Base-by-base conservation (phyloP, 2,113 vertebrate species). In the Grus americana region DNA sequence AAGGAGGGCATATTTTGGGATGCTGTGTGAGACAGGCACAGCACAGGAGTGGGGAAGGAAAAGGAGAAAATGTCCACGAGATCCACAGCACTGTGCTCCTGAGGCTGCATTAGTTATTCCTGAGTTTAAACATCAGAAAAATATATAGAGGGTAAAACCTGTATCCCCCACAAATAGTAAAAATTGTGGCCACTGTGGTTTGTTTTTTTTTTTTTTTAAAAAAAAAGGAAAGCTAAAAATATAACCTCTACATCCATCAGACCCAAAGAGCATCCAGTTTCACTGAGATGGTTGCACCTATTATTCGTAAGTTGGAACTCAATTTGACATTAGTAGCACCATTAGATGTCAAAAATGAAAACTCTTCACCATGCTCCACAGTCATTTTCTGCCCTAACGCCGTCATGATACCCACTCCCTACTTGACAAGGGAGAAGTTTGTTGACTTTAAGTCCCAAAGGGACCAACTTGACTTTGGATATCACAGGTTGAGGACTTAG, bases 181-280 rank as follows among this genome's bases (percentile, higher is more conserved):
- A 36, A 36, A 36, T 36, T 36, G 36, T 36, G 36, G 36, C 36
- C 12, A 72, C 5, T 0, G 0, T 61, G 5, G 0, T 12, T 19
- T 36, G 42, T 40, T 42, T 32, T 66, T 15, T 8, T 50, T 19
- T 15, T 49, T 49, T 42, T 42, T 79, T 18, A 8, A 9, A 6
- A 36, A 49, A 49, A 90, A 49, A 15, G 2, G 15, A 59, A 73
- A 49, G 20, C 2, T 66, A 38, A 80, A 91, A 95, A 13, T 50
- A 14, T 19, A 66, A 26, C 29, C 22, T 42, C 7, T 40, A 55
- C 11, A 42, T 55, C 34, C 65, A 58, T n/a, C 75, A 63, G 17
- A 15, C 32, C 21, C 36, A 46, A 55, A 85, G 65, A 84, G 2
- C 19, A 20, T 52, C 2, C 40, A 55, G 24, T 52, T 72, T 66